Conservation (phyloP, 2,797 vertebrate genomes). For the Pteropus rufus region DNA sequence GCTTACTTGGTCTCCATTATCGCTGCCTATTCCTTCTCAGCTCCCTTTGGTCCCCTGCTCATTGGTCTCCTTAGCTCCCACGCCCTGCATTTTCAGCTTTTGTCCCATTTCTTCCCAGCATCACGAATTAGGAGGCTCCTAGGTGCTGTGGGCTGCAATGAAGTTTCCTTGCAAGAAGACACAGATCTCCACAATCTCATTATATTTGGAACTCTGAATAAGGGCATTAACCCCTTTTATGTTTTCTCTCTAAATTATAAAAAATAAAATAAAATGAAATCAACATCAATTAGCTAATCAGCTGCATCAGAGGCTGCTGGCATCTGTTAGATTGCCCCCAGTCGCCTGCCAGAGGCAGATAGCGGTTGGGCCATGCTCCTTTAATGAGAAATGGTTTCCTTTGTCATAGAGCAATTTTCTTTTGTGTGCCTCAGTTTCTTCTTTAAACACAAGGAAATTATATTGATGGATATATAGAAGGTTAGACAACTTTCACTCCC, state of each 20-base stretch:
- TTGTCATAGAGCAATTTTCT: neutral
- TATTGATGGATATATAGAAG: neutral
- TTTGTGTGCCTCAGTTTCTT: neutral
- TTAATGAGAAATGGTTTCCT: neutral
- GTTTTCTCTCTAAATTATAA: neutral
- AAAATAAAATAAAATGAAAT: neutral
- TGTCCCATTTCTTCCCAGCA: neutral
- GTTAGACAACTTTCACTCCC: neutral
- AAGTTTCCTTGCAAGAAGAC: neutral
- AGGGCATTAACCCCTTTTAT: neutral
- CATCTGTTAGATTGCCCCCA: neutral
- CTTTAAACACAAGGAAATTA: neutral
- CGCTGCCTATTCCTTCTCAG: neutral
- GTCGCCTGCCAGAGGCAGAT: neutral
- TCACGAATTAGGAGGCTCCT: neutral
- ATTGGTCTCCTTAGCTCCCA: neutral
- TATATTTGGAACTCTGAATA: neutral
- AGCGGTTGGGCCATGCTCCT: neutral
- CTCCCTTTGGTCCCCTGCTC: neutral
- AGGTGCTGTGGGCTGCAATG: neutral
- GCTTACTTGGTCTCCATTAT: neutral
- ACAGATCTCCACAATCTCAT: neutral
- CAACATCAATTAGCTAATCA: neutral
- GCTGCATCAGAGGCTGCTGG: neutral
- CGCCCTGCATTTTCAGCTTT: neutral